A percentile compares a stretch with the other conserved stretches of the same genome.
Evolutionary conservation across 2,888 invertebrate species (phyloP).

Genomic region (Caenorhabditis auriculariae): DNA sequence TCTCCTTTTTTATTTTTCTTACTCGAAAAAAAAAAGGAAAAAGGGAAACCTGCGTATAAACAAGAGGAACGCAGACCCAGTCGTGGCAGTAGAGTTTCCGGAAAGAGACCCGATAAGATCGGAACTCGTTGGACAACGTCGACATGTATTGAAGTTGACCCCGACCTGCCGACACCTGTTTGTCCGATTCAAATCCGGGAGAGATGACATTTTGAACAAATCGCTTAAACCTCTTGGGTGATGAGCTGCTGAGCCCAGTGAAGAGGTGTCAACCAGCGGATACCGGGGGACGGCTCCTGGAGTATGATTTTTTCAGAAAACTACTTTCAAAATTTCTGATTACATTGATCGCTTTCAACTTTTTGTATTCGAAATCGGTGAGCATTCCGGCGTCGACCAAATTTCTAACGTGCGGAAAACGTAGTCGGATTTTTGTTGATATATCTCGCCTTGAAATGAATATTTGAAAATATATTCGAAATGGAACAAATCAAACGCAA

Average conservation of each 20-base stretch:
- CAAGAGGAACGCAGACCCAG: conserved; percentile 52
- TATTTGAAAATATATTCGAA: neutral
- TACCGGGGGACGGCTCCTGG: conserved; percentile 43
- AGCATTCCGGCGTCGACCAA: conserved; percentile 66
- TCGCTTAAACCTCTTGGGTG: conserved; percentile 8
- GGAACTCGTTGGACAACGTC: conserved; percentile 29
- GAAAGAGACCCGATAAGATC: conserved; percentile 31
- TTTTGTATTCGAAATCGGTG: conserved; percentile 64
- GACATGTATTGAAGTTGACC: conserved; percentile 21
- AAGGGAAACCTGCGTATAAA: conserved; percentile 56
- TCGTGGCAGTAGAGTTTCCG: conserved; percentile 45
- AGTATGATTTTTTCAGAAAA: conserved; percentile 1
- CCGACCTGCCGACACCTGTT: conserved; percentile 18
- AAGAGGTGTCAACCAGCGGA: conserved; percentile 51
- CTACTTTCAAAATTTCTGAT: neutral
- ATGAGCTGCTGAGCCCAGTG: conserved; percentile 52
- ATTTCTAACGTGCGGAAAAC: conserved; percentile 65
- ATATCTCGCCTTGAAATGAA: conserved; percentile 34
- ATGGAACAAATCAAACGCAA: no score
- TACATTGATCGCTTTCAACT: conserved; percentile 57
- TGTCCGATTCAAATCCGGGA: no score
- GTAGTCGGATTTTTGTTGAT: conserved; percentile 42
- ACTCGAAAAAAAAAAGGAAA: no score
- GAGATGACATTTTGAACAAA: no score
- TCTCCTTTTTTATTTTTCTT: no score